Percentiles rank a stretch among this genome's conserved stretches.
Conservation (phyloP, 2,797 vertebrate species). For the Muscicapa striata region DNA sequence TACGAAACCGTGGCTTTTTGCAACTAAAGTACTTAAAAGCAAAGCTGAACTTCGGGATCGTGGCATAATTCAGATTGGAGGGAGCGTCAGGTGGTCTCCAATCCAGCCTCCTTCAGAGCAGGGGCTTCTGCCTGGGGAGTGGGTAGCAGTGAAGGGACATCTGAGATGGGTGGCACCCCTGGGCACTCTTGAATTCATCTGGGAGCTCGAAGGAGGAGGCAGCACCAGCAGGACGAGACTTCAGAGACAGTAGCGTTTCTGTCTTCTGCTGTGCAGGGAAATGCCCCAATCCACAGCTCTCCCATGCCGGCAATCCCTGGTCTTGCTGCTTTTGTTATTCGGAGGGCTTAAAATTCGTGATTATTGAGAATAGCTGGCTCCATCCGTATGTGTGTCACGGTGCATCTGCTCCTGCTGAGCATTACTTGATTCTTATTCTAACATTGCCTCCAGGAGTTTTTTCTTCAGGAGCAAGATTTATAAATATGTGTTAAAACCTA, state of each 20-base stretch:
- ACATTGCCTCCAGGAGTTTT: background rate
- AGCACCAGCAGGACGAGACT: background rate
- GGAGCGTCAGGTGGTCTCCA: background rate
- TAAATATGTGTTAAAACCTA: background rate
- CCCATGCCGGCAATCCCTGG: background rate
- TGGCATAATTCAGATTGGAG: background rate
- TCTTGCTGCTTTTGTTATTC: slow-evolving; percentile 30
- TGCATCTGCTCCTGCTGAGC: slow-evolving; percentile 3
- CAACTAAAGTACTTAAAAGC: background rate
- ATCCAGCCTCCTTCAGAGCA: background rate
- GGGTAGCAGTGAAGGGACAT: background rate
- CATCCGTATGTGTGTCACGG: background rate
- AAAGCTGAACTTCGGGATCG: background rate
- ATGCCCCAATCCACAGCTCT: background rate
- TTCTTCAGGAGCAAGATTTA: background rate
- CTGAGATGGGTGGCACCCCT: background rate
- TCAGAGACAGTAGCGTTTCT: background rate
- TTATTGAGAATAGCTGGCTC: background rate
- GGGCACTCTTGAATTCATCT: background rate
- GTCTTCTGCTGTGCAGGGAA: background rate
- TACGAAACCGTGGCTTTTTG: background rate
- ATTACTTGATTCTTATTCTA: background rate
- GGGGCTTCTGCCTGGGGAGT: background rate
- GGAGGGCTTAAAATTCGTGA: background rate
- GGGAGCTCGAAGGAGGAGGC: background rate